Evolutionary conservation across 2,888 invertebrate species (phyloP).

Genomic region (Polietes domitor): DNA sequence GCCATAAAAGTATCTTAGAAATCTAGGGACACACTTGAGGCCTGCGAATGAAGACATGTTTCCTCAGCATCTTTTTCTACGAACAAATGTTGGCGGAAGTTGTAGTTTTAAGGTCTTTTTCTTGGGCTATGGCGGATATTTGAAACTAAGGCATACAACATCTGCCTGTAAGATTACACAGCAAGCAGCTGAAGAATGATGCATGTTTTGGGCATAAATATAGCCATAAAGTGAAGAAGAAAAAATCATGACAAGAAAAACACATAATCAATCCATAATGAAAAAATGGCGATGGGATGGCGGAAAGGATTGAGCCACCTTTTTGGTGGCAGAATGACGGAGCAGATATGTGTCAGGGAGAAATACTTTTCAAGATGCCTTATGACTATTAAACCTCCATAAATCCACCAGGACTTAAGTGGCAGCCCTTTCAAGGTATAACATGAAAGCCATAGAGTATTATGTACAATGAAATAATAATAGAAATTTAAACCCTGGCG

Average conservation of each 20-base stretch:
- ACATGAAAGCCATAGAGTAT: too few relatives aligned
- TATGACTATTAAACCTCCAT: too few relatives aligned
- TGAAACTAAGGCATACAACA: neutral
- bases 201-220: neutral
- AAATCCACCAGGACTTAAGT: too few relatives aligned
- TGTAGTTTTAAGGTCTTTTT: neutral
- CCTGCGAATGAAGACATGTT: neutral
- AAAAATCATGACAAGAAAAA: too few relatives aligned
- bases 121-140: neutral
- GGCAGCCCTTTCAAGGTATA: too few relatives aligned
- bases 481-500: neutral
- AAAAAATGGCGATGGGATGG: too few relatives aligned
- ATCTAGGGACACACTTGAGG: neutral
- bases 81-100: conserved; percentile 20
- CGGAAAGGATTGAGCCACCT: too few relatives aligned
- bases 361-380: too few relatives aligned
- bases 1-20: conserved; percentile 3
- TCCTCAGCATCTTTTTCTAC: neutral
- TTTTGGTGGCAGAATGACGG: too few relatives aligned
- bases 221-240: neutral
- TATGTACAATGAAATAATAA: too few relatives aligned
- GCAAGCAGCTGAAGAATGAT: neutral
- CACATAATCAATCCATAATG: too few relatives aligned
- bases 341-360: too few relatives aligned
- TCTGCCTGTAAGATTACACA: neutral